Evolutionary conservation across 2,113 vertebrate genomes (phyloP).

Genomic region (Eptatretus burgeri): DNA sequence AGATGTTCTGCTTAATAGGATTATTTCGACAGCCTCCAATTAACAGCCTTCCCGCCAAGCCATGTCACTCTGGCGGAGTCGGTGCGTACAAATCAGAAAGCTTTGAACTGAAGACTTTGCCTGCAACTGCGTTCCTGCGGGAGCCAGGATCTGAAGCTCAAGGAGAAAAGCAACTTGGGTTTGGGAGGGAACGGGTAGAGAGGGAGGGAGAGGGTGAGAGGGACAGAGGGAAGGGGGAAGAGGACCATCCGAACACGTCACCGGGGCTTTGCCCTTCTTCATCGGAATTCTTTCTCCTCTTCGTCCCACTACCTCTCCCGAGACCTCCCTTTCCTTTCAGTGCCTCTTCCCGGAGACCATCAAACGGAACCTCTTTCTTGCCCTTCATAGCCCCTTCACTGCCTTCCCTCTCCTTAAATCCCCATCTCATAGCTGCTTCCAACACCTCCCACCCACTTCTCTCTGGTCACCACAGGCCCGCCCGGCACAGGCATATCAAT

Average conservation of each 20-base stretch:
- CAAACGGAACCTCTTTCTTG: slow-evolving; percentile 1
- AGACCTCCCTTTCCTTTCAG: background rate
- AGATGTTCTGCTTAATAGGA: slow-evolving; percentile 6
- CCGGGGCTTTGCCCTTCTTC: background rate
- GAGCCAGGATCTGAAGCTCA: background rate
- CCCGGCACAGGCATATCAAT: slow-evolving; percentile 1
- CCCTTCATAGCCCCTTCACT: background rate
- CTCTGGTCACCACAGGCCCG: background rate
- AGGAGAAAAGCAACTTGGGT: background rate
- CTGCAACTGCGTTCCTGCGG: slow-evolving; percentile 1
- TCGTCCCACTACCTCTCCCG: background rate
- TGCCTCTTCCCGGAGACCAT: background rate
- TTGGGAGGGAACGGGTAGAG: background rate
- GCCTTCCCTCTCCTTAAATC: no score
- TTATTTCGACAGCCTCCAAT: slow-evolving; percentile 5
- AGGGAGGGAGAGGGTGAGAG: background rate
- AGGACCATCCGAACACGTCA: background rate
- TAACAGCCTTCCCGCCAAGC: slow-evolving; percentile 4
- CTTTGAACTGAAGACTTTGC: slow-evolving; percentile 5
- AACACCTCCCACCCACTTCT: slow-evolving; percentile 1
- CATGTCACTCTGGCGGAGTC: slow-evolving; percentile 4
- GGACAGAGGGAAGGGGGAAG: background rate
- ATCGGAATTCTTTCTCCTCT: slow-evolving; percentile 3
- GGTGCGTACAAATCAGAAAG: slow-evolving; percentile 1
- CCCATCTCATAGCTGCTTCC: background rate